Conservation (phyloP, 2,888 invertebrate genomes). For the Dasysyrphus tricinctus region DNA sequence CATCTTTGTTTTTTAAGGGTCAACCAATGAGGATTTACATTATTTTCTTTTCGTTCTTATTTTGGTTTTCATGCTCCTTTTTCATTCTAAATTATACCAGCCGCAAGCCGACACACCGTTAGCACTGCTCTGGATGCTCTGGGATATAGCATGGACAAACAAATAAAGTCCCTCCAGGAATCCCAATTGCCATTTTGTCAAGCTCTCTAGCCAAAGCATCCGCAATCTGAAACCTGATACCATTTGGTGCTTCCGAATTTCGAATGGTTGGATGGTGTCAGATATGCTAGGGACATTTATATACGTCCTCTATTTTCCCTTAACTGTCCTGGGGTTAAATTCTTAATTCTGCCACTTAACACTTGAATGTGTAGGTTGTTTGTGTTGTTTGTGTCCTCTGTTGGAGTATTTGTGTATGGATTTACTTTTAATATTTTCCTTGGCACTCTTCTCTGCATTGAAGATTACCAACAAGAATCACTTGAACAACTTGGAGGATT, state of each 20-base stretch:
- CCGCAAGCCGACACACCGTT: conserved; percentile 52
- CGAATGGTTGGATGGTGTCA: conserved; percentile 51
- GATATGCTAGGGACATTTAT: conserved; percentile 42
- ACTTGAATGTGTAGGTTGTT: conserved; percentile 27
- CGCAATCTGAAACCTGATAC: conserved; percentile 64
- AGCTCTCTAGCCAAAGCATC: conserved; percentile 60
- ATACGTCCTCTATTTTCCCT: conserved; percentile 32
- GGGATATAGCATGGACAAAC: conserved; percentile 33
- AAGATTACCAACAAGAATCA: conserved; percentile 83
- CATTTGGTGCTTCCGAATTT: conserved; percentile 69
- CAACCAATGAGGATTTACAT: conserved; percentile 73
- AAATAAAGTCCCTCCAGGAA: conserved; percentile 62
- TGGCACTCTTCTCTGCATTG: conserved; percentile 14
- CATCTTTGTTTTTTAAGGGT: conserved; percentile 61
- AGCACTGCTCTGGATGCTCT: conserved; percentile 6
- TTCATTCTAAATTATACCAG: conserved; percentile 63
- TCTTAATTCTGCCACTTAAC: conserved; percentile 72
- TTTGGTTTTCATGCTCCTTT: conserved; percentile 47
- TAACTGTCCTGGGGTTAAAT: conserved; percentile 65
- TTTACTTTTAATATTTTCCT: conserved; percentile 44
- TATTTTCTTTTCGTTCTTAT: conserved; percentile 60
- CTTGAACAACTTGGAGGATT: conserved; percentile 84
- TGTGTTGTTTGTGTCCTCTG: conserved; percentile 50
- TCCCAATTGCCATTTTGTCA: conserved; percentile 74
- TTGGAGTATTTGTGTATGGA: conserved; percentile 24